These are phyloP conservation scores for Globicephala melas DNA, from an alignment of 2,113 vertebrate genomes.

Conservation along the genomic window DNA sequence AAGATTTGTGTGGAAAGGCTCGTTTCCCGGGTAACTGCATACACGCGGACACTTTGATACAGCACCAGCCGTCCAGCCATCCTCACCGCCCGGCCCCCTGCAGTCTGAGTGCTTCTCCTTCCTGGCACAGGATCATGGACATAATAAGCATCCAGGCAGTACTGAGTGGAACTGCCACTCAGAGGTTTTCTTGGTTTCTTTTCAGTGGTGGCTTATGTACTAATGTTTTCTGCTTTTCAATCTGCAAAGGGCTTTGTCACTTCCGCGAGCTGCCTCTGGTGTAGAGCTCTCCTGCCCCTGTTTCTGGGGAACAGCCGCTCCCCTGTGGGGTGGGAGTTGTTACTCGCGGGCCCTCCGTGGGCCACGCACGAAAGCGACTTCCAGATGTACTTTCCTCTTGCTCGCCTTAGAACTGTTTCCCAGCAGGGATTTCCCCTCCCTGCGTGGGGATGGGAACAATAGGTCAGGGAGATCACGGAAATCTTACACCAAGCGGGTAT, in stretches of 20 bases:
- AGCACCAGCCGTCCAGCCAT: too few relatives aligned
- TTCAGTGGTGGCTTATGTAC: not conserved
- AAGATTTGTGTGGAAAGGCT: fast-evolving
- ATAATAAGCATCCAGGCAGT: not conserved
- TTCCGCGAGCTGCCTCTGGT: not conserved
- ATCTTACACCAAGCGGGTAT: fast-evolving
- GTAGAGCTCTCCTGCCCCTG: not conserved
- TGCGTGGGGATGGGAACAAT: not conserved
- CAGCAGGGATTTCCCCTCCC: not conserved
- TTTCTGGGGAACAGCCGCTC: not conserved
- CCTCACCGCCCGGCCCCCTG: not conserved
- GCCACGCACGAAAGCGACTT: not conserved
- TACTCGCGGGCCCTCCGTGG: too few relatives aligned
- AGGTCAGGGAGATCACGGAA: not conserved
- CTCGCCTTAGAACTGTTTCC: not conserved
- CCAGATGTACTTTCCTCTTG: not conserved
- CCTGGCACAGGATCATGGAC: too few relatives aligned
- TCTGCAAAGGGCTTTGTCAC: not conserved
- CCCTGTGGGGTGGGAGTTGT: not conserved
- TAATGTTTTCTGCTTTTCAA: not conserved
- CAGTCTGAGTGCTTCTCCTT: not conserved
- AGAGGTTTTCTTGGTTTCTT: not conserved
- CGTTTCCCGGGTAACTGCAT: fast-evolving
- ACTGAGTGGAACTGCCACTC: not conserved
- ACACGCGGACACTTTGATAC: fast-evolving